Base-by-base conservation (phyloP, 2,113 vertebrate species). In the Nycticebus coucang region DNA sequence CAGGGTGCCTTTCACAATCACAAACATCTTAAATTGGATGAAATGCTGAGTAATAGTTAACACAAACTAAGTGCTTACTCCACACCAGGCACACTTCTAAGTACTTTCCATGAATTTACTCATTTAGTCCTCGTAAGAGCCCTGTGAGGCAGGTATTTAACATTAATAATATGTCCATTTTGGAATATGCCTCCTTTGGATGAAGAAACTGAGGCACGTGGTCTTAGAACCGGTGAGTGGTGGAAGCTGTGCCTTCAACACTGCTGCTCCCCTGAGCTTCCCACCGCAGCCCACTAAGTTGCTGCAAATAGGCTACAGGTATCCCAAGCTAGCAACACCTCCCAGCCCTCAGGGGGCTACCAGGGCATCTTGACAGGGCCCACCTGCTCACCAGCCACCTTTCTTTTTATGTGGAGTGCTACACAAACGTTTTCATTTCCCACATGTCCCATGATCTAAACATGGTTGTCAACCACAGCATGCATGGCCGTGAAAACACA, bases 381-480 rank as follows among this genome's bases (percentile, higher is more conserved):
- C 21, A n/a, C 41, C 22, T 26, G 14, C 37, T 33, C 50, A n/a
- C 75, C 55, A 45, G 15, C 18, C 30, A 21, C 37, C 81, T 72
- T 57, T 11, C 80, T 88, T 35, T 79, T 62, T 37, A 75, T 66
- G 30, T 53, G 13, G 11, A 13, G 0, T 11, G 8, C 6, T 7
- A 3, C 14, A 33, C 26, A 45, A 11, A 62, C 66, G n/a, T 9
- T 50, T n/a, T 21, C 30, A 59, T 62, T 74, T 62, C 50, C 35
- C 26, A 59, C 9, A 14, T 0, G 1, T 30, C 17, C 35, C 9
- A 0, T 15, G 35, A n/a, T 30, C 28, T 53, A 33, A 30, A 24
- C 2, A 0, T 14, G 10, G 68, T 0, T 35, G 69, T 59, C 55
- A 83, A 72, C 59, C 21, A 30, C 0, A 0, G 57, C 30, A 11